phyloP scores from a whole-genome alignment of 2,888 invertebrate genomes.

The Chironomus tentans region DNA sequence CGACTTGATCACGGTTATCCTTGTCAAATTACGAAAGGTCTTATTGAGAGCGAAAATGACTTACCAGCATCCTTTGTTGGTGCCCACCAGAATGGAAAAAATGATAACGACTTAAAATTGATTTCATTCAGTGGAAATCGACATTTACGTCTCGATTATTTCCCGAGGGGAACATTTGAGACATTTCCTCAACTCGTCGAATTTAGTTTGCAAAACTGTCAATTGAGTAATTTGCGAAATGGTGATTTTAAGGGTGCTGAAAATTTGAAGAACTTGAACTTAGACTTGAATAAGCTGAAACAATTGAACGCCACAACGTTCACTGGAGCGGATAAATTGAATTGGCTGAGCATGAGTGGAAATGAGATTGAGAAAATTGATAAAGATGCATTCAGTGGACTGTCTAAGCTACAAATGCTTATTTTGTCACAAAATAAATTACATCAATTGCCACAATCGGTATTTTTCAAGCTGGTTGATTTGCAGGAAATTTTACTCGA shows the following conservation, averaged over 20 bases:
- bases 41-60: neutral
- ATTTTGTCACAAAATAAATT: conserved; percentile 21
- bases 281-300: neutral
- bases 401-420: conserved; percentile 13
- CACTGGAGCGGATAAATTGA: neutral
- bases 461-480: neutral
- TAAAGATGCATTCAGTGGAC: conserved; percentile 8
- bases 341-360: conserved; percentile 4
- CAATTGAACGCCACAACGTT: conserved; percentile 9
- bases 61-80: conserved; percentile 16
- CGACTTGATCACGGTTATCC: conserved; percentile 20
- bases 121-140: conserved; percentile 21
- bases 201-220: conserved; percentile 18
- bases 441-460: neutral
- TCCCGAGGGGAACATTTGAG: neutral
- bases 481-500: neutral
- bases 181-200: conserved; percentile 12
- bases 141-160: conserved; percentile 12
- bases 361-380: neutral
- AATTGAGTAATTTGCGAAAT: neutral
- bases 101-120: conserved; percentile 19
- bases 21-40: conserved; percentile 8
- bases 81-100: conserved; percentile 10
- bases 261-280: conserved; percentile 2
- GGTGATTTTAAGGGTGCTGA: conserved; percentile 10